Evolutionary conservation across 2,888 invertebrate genomes (phyloP).

Genomic region (Trileptium ribeirensis): DNA sequence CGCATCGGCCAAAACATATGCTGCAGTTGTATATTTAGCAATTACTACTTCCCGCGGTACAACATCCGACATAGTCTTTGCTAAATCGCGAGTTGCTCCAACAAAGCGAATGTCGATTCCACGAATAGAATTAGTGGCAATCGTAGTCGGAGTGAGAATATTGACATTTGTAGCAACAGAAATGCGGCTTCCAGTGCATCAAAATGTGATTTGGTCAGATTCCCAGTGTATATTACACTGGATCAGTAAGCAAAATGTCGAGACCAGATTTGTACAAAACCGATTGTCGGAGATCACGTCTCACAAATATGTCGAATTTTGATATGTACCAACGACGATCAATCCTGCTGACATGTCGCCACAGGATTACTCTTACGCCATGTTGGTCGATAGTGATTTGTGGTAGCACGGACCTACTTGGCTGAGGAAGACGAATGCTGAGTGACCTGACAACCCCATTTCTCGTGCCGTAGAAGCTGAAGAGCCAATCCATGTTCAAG

Average conservation of each 20-base stretch:
- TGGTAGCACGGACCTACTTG: not conserved
- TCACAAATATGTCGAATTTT: not conserved
- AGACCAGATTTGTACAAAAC: not conserved
- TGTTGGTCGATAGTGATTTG: not conserved
- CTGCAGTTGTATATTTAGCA: not conserved
- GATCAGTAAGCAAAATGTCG: not conserved
- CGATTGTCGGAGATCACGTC: not conserved
- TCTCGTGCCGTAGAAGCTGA: no score
- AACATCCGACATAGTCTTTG: not conserved
- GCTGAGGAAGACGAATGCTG: no score
- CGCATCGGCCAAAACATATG: not conserved
- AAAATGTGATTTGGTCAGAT: constrained; percentile 1
- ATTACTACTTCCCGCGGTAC: not conserved
- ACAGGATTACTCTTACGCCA: not conserved
- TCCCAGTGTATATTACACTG: constrained; percentile 5
- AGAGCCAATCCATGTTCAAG: no score
- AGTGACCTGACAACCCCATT: no score
- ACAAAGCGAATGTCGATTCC: not conserved
- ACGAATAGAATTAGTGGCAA: not conserved
- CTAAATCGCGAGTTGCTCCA: not conserved
- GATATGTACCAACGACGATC: constrained; percentile 21
- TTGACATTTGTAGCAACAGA: not conserved
- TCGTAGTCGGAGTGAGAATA: not conserved
- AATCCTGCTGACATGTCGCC: constrained; percentile 42
- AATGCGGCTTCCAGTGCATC: not conserved